Percentiles rank a stretch among this genome's conserved stretches.
These are phyloP conservation scores for Ennomos erosarius DNA, from an alignment of 2,888 invertebrate genomes.

Conservation along the genomic window DNA sequence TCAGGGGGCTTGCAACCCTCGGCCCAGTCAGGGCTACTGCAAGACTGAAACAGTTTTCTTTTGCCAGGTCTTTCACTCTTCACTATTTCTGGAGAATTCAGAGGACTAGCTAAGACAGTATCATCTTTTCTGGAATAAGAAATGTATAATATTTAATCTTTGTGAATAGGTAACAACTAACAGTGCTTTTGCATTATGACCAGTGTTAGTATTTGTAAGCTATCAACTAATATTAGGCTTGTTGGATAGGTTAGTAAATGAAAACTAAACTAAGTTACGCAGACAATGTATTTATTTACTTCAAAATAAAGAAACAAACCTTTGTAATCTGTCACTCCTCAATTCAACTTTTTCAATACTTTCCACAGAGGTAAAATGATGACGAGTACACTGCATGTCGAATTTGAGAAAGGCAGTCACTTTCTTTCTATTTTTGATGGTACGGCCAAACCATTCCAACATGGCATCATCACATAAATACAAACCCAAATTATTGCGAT, in stretches of 20 bases:
- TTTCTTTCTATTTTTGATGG: conserved; percentile 84
- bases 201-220: not conserved
- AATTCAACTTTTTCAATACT: conserved; percentile 67
- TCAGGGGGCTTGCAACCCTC: conserved; percentile 66
- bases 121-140: conserved; percentile 65
- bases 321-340: conserved; percentile 57
- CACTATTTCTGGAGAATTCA: conserved; percentile 65
- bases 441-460: conserved; percentile 88
- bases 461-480: conserved; percentile 81
- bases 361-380: conserved; percentile 77
- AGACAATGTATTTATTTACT: conserved; percentile 32
- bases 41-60: conserved; percentile 59
- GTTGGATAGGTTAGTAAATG: conserved; percentile 5
- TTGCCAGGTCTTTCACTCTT: conserved; percentile 55
- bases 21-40: conserved; percentile 77
- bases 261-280: conserved; percentile 13
- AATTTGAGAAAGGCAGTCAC: conserved; percentile 84
- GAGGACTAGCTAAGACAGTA: conserved; percentile 56
- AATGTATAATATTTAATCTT: conserved; percentile 7
- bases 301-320: conserved; percentile 51
- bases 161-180: not conserved
- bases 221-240: too few species aligned
- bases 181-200: too few species aligned
- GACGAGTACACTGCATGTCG: conserved; percentile 81
- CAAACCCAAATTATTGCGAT: conserved; percentile 74